Conservation (phyloP, 1,140 invertebrate species). For the Triops cancriformis region DNA sequence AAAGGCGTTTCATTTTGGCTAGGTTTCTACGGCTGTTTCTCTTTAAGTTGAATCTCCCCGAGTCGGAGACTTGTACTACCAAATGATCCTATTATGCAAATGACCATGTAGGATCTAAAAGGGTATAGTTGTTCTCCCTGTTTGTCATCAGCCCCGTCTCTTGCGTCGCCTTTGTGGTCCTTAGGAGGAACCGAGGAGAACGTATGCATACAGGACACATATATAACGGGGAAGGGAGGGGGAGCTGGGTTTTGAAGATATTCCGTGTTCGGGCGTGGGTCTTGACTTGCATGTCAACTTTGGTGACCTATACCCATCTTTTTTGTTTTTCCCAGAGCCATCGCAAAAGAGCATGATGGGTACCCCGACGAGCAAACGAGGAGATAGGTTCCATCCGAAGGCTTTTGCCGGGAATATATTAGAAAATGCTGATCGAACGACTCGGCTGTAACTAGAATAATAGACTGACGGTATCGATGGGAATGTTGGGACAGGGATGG, state of each 20-base stretch:
- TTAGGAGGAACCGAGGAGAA: neutral
- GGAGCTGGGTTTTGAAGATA: neutral
- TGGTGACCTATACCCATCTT: neutral
- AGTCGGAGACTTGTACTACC: neutral
- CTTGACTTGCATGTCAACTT: neutral
- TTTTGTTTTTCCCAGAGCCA: no score
- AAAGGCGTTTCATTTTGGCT: neutral
- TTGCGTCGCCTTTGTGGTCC: neutral
- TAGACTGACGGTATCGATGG: no score
- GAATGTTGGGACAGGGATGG: neutral
- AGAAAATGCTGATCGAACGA: neutral
- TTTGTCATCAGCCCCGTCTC: neutral
- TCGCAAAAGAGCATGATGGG: neutral
- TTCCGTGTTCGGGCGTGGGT: neutral
- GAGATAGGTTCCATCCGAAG: neutral
- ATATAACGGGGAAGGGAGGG: neutral
- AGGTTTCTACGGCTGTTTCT: neutral
- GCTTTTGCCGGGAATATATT: neutral
- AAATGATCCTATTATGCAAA: slow-evolving; percentile 14
- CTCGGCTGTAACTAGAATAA: neutral
- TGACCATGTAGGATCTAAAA: neutral
- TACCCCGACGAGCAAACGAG: neutral
- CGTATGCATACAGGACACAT: neutral
- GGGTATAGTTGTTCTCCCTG: slow-evolving; percentile 3
- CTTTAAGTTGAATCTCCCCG: neutral